phyloP scores from a whole-genome alignment of 2,797 vertebrate genomes.

The Dicrostonyx torquatus region DNA sequence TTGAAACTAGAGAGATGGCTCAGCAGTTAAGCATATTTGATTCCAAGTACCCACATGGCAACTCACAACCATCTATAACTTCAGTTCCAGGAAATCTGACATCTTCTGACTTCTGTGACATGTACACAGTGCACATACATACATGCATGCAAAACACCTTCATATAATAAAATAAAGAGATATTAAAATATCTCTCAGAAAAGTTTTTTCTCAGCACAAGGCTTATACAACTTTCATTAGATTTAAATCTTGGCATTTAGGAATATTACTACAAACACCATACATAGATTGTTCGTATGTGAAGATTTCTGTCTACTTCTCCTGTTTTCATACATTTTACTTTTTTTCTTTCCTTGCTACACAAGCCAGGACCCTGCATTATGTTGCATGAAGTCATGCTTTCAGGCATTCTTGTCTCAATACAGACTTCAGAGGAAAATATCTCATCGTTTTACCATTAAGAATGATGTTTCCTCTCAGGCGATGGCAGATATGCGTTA shows the following conservation, averaged over 20 bases:
- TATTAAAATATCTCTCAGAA: not conserved
- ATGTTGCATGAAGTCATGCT: not conserved
- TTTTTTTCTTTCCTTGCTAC: constrained; percentile 25
- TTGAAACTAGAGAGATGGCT: not conserved
- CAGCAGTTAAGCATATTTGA: not conserved
- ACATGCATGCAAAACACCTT: too few relatives aligned
- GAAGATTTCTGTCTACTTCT: constrained; percentile 12
- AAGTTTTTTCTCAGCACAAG: constrained; percentile 21
- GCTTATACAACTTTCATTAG: not conserved
- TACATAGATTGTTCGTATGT: not conserved
- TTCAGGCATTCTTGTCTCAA: not conserved
- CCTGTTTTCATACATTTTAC: not conserved
- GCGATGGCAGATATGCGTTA: not conserved
- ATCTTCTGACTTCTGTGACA: not conserved
- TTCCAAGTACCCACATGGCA: not conserved
- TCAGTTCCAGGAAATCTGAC: not conserved
- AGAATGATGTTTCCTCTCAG: constrained; percentile 25
- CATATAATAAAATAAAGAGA: not conserved
- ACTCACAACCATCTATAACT: not conserved
- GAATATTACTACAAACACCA: constrained; percentile 10
- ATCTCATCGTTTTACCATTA: constrained; percentile 31
- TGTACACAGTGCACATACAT: not conserved
- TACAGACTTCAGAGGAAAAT: constrained; percentile 43
- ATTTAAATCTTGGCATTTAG: constrained; percentile 57
- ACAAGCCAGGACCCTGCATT: not conserved